Evolutionary conservation across 2,888 invertebrate genomes (phyloP).

Genomic region (Bedellia somnulentella): DNA sequence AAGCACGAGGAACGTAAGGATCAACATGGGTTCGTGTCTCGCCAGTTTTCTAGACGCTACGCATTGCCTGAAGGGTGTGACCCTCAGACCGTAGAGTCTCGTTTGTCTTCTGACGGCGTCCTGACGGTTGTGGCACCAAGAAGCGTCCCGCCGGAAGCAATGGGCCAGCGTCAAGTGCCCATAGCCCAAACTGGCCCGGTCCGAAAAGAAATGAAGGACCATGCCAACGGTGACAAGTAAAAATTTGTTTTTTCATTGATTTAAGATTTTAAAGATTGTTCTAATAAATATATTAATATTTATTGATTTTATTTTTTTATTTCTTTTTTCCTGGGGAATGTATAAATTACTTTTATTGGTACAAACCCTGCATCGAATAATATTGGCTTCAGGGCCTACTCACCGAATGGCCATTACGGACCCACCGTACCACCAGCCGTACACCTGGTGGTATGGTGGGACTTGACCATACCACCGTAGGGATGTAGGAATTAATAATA

Average conservation of each 20-base stretch:
- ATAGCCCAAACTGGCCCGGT: conserved; percentile 65
- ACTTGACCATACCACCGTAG: too few species aligned
- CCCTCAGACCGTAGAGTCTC: conserved; percentile 68
- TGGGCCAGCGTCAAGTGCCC: conserved; percentile 57
- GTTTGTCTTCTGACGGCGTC: conserved; percentile 75
- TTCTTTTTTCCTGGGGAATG: too few species aligned
- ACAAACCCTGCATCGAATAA: too few species aligned
- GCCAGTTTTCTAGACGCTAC: conserved; percentile 76
- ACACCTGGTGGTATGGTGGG: too few species aligned
- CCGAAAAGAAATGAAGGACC: conserved; percentile 52
- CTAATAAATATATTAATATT: too few species aligned
- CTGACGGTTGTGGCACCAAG: conserved; percentile 68
- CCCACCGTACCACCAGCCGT: too few species aligned
- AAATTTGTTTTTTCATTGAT: conserved; percentile 1
- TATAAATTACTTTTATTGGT: too few species aligned
- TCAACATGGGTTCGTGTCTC: conserved; percentile 71
- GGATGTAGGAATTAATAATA: too few species aligned
- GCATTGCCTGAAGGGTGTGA: conserved; percentile 74
- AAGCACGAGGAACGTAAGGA: conserved; percentile 80
- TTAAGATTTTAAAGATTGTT: too few species aligned
- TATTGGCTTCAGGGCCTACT: too few species aligned
- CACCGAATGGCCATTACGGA: too few species aligned
- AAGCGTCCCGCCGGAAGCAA: conserved; percentile 24
- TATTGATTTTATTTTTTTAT: too few species aligned
- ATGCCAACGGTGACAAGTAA: conserved; percentile 34